A percentile compares a stretch with the other conserved stretches of the same genome.
Conservation (phyloP, 2,888 invertebrate genomes). For the Lymantria dispar region DNA sequence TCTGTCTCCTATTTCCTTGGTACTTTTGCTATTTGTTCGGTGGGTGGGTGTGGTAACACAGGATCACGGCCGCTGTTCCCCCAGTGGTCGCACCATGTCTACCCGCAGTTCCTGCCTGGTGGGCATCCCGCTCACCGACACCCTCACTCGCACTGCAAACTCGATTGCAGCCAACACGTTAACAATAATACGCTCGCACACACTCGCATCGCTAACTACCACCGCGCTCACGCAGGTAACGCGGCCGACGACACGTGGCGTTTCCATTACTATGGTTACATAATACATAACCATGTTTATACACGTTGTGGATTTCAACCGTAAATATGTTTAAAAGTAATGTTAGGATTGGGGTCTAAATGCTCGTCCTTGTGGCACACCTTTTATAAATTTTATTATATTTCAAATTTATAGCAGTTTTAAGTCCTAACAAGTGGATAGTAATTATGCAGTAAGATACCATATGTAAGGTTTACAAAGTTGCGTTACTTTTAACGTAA, state of each 20-base stretch:
- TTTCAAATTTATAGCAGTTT: neutral
- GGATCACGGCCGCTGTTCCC: conserved; percentile 93
- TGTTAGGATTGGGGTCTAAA: neutral
- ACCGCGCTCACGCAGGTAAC: conserved; percentile 81
- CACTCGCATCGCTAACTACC: conserved; percentile 80
- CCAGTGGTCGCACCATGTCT: conserved; percentile 97
- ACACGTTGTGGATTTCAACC: no score
- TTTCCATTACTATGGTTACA: conserved; percentile 43
- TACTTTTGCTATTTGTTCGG: conserved; percentile 4
- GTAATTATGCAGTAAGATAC: neutral
- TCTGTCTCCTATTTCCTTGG: conserved; percentile 12
- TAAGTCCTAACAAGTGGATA: neutral
- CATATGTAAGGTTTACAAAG: neutral
- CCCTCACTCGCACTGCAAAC: conserved; percentile 84
- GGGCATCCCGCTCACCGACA: conserved; percentile 87
- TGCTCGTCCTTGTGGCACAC: neutral
- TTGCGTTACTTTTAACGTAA: neutral
- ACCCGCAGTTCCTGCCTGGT: conserved; percentile 96
- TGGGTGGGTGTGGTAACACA: conserved; percentile 13
- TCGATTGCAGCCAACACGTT: conserved; percentile 76
- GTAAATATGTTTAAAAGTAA: no score
- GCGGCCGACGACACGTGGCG: conserved; percentile 53
- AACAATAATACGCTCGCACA: conserved; percentile 73
- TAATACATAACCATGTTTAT: no score
- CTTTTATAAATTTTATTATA: neutral